Evolutionary conservation across 2,888 invertebrate species (phyloP).

Genomic region (Morpho achilles): DNA sequence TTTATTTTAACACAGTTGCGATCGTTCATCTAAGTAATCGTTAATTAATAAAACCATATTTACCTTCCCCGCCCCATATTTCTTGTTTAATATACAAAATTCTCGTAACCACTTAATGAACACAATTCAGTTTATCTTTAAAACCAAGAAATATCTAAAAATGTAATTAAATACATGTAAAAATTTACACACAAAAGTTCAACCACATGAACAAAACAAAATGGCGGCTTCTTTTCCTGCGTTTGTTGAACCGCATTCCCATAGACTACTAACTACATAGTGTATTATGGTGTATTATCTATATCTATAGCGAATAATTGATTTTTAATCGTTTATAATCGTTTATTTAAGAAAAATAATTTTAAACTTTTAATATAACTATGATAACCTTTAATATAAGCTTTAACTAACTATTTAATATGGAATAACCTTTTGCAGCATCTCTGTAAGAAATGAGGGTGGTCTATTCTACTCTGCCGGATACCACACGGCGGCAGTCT

Average conservation of each 20-base stretch:
- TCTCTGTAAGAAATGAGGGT: no score
- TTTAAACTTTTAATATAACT: no score
- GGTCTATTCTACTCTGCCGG: no score
- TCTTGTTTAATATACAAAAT: background rate
- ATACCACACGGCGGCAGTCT: no score
- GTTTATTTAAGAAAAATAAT: no score
- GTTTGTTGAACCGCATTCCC: background rate
- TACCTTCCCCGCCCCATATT: conserved; percentile 69
- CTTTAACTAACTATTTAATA: no score
- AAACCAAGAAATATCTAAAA: background rate
- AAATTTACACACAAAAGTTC: conserved; percentile 9
- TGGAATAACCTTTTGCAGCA: no score
- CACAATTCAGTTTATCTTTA: background rate
- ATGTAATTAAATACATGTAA: background rate
- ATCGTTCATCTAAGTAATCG: background rate
- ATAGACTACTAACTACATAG: no score
- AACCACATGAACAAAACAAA: conserved; percentile 33
- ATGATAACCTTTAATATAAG: no score
- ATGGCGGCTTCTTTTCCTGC: conserved; percentile 29
- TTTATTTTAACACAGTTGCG: background rate
- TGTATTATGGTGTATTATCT: no score
- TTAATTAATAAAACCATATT: conserved; percentile 22
- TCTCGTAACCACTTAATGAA: background rate
- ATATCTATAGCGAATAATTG: no score
- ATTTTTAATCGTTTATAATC: no score